phyloP scores from a whole-genome alignment of 2,113 vertebrate species.

The Furnarius figulus region DNA sequence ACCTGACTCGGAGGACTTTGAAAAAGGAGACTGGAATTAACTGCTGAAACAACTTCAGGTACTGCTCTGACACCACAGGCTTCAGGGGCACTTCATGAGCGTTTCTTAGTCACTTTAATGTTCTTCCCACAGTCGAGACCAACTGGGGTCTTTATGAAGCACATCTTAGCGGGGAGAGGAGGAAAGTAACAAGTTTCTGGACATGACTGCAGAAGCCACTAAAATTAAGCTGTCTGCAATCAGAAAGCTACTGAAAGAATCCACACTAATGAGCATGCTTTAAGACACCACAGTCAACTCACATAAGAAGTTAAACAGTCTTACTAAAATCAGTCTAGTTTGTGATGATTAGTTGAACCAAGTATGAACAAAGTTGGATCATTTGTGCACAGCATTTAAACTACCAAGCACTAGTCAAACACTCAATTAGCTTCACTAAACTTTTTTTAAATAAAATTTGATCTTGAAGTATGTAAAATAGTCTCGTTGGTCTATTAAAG shows the following conservation, averaged over 20 bases:
- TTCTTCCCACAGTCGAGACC: background rate
- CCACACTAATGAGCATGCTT: background rate
- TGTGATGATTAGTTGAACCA: background rate
- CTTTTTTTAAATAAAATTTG: background rate
- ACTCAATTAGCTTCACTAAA: background rate
- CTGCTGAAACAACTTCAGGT: background rate
- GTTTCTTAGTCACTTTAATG: background rate
- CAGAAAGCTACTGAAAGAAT: background rate
- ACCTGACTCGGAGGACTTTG: background rate
- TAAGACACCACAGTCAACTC: background rate
- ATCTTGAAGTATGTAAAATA: background rate
- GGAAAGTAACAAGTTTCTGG: background rate
- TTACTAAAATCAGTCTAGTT: background rate
- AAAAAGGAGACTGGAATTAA: background rate
- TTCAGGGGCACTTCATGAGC: background rate
- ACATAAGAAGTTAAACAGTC: background rate
- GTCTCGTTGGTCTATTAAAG: background rate
- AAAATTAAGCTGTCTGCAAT: background rate
- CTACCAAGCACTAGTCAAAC: background rate
- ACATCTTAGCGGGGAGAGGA: background rate
- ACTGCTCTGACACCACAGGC: background rate
- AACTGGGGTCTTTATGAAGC: background rate
- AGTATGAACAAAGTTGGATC: background rate
- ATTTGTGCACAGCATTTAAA: background rate
- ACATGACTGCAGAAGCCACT: background rate